Evolutionary conservation across 2,113 vertebrate species (phyloP).

Genomic region (Notiomystis cincta): DNA sequence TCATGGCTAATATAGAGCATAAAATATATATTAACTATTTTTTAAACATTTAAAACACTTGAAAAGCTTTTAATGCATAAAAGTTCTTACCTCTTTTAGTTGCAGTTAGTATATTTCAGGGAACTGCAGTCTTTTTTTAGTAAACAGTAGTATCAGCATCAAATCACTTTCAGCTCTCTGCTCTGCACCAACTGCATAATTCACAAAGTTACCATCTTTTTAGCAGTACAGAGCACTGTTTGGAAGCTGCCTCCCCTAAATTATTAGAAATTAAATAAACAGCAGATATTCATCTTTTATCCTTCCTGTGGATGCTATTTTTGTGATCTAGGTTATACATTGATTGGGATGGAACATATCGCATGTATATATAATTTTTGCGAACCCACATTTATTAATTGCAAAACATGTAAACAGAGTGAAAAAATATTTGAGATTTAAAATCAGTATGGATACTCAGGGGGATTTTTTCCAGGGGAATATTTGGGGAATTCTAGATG

Average conservation of each 20-base stretch:
- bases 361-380: background rate
- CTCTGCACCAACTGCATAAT: background rate
- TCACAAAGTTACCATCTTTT: background rate
- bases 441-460: background rate
- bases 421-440: background rate
- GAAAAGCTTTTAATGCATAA: background rate
- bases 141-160: background rate
- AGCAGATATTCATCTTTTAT: background rate
- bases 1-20: background rate
- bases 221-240: background rate
- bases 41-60: background rate
- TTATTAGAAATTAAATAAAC: background rate
- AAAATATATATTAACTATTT: background rate
- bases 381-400: background rate
- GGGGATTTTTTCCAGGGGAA: background rate
- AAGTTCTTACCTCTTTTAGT: background rate
- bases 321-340: background rate
- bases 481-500: background rate
- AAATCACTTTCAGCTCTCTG: background rate
- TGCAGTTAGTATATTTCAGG: background rate
- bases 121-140: background rate
- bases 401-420: background rate
- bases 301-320: background rate
- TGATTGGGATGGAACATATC: background rate
- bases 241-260: no score